A percentile compares a stretch with the other conserved stretches of the same genome.
phyloP scores from a whole-genome alignment of 2,113 vertebrate species.

The Picathartes gymnocephalus region DNA sequence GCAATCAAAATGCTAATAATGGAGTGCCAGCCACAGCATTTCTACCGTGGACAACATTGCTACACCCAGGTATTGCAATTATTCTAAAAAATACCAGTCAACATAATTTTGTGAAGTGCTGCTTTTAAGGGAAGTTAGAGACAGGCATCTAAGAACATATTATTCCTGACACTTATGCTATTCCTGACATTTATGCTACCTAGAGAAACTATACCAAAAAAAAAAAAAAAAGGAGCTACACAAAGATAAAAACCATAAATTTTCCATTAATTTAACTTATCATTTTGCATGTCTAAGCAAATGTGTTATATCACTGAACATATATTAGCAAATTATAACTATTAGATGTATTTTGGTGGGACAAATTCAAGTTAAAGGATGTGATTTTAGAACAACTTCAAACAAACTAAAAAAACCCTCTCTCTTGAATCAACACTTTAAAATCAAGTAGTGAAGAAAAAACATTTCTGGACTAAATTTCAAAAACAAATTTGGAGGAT shows the following conservation, averaged over 20 bases:
- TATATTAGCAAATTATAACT: neutral
- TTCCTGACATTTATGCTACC: neutral
- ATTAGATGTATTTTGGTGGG: neutral
- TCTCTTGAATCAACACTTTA: neutral
- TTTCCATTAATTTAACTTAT: neutral
- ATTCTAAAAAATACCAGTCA: neutral
- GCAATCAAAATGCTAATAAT: conserved; percentile 64
- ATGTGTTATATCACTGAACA: neutral
- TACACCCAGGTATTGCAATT: conserved; percentile 1
- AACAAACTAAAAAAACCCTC: rapidly evolving
- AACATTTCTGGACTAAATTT: neutral
- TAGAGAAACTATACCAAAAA: neutral
- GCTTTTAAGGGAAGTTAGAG: neutral
- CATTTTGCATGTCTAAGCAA: neutral
- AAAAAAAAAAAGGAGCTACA: neutral
- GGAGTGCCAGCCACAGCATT: conserved; percentile 31
- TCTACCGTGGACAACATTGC: neutral
- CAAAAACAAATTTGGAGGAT: neutral
- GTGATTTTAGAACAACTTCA: neutral
- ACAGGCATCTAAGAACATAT: neutral
- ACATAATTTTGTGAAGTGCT: conserved; percentile 7
- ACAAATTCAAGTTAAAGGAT: neutral
- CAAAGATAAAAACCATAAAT: neutral
- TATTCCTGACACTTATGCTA: neutral
- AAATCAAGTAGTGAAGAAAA: neutral